Evolutionary conservation across 2,888 invertebrate species (phyloP), one percentile per base, ranked within the genome.

Genomic region (Nesidiocoris tenuis): DNA sequence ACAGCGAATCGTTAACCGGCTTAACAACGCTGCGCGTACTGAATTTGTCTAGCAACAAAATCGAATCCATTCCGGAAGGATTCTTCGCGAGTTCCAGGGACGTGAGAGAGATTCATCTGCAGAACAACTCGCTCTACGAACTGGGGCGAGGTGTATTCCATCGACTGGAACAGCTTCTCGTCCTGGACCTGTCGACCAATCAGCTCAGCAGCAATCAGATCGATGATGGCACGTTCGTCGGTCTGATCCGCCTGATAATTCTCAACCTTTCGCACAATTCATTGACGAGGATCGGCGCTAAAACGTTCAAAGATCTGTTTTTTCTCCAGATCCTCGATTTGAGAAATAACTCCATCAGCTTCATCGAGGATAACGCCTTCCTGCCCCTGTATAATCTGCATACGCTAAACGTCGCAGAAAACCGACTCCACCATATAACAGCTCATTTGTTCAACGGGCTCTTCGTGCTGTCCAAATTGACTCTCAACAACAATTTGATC

Each of bases 331-430:
- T 93, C 79, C 86, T 95, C 75, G 92, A 93, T 83, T 86, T 95
- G 81, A 89, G 91, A 81, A 94, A 94, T 83, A 95, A 95, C 83
- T 91, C 92, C 7, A 92, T 95, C 81, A 91, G 91, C n/a, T 92
- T 91, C 82, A 91, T 95, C 80, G 93, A 93, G 86, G 92, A 93
- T 81, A 92, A 93, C 82, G 92, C 95, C 64, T 95, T 96, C 82
- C 83, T 92, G 82, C 93, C 94, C 0, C 86, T 96, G 66, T 93
- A 94, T 84, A 95, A 95, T 84, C 86, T 96, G 80, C 93, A 95
- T 84, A 94, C 94, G 3, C 85, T 96, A 68, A 95, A 96, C 83
- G 85, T 96, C 79, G 93, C 95, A 56, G 92, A 94, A 84, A 96
- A 96, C 84, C 87, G 92, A 70, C 85, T 95, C 70, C 92, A 92